Evolutionary conservation across 2,797 vertebrate species (phyloP), one percentile per base, ranked within the genome.

Genomic region (Acipenser ruthenus): DNA sequence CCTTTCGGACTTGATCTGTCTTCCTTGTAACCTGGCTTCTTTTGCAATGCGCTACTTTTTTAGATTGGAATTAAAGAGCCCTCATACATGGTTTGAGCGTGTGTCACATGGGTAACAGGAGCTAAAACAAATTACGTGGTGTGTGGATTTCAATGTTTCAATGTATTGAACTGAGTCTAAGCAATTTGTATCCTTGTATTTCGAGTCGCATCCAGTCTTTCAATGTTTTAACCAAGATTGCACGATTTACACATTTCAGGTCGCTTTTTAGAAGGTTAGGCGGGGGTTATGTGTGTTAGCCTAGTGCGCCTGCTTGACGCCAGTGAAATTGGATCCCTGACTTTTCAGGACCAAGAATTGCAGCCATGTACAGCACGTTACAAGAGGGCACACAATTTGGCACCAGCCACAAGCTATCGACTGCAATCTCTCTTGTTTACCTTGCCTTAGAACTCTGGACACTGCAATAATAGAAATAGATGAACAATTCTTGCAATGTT

Each of bases 291-390:
- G 75, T 69, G 63, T 69, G 74, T 80, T 11, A 72, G 63, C 71
- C 79, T 72, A 80, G 64, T 71, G 82, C 83, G 88, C 71, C 88
- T 73, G 84, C 70, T 73, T 85, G 90, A 91, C 87, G 90, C 90
- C 89, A 90, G 73, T 75, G 89, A 88, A 92, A 93, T 84, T 75
- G 82, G 87, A 93, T 75, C 78, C 83, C 65, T 12, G 70, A 82
- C 69, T 77, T 79, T 83, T 62, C 79, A 83, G 81, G 76, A 65
- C 56, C 76, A 80, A 84, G 83, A 84, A 84, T 81, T 73, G 81
- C 80, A 72, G 82, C 79, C 77, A 73, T 4, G 67, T 60, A 61
- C 70, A 70, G 79, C 71, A 72, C 0, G 71, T 74, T 75, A 68
- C 75, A 65, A 7, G 64, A 63, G 9, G 51, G 62, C 61, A 56